Base-by-base conservation (phyloP, 2,113 vertebrate genomes). In the Heloderma charlesbogerti region DNA sequence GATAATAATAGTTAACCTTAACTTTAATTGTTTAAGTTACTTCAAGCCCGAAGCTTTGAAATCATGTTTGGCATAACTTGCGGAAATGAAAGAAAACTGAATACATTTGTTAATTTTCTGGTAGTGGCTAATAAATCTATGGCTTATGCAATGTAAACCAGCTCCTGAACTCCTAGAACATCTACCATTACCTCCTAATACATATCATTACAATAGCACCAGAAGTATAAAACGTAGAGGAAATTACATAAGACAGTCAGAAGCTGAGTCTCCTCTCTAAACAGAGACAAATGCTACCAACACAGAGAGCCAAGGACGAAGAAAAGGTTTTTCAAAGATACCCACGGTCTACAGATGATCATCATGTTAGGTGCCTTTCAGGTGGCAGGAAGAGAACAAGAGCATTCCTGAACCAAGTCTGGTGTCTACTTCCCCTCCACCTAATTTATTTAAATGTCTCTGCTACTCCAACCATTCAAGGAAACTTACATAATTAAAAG, bases 21-120 rank as follows among this genome's bases (percentile, higher is more conserved):
- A 37, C 22, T 40, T 37, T 43, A 40, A 87, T 6, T 0, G 34
- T 40, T 77, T 67, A 43, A 9, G 31, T 18, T 57, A 51, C 37
- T 10, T 54, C 34, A 81, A n/a, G 87, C 88, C 20, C 27, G 48
- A 40, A 81, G 27, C 15, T 86, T 63, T 69, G 40, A 92, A 93
- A 91, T 7, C 0, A 0, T 29, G 54, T 15, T 84, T 72, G 43
- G 22, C 22, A 25, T 37, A 27, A 27, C 4, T 75, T 57, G 6
- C 45, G 29, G 29, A 72, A 69, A 54, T 34, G 2, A 60, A 54
- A 71, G 63, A 5, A 43, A 45, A 12, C 0, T 34, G 18, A 66
- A 77, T 74, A 71, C 25, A 34, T 2, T 80, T 84, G 48, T 22
- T 9, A 48, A 8, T 89, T 60, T 72, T 40, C 20, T 13, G 69